Base-by-base conservation (phyloP, 1,140 invertebrate genomes). In the Macrobrachium nipponense region DNA sequence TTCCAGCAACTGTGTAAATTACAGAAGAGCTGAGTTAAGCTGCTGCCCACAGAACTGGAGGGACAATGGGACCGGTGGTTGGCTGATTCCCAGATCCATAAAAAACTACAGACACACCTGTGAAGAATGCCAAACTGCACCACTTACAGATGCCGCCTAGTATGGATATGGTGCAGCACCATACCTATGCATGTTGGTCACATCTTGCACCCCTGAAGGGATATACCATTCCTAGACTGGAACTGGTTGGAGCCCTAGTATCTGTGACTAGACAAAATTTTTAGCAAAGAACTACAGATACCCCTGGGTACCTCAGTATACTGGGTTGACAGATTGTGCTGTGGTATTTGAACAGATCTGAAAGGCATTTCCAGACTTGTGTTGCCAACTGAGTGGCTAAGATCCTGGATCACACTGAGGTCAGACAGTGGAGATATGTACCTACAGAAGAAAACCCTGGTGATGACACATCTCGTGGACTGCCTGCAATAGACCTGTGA, bases 331-430 rank as follows among this genome's bases (percentile, higher is more conserved):
- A 51, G 7, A 51, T 51, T 10, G 51, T 51, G 12, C 51, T 51
- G 51, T 51, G 51, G 51, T 51, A 51, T 10, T 51, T 51, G 51
- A 51, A 51, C 5, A 51, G 51, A 51, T 51, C 7, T 51, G 51
- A 51, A 76, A 61, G 14, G 27, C 20, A 70, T 5, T 89, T 77
- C 62, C 75, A 89, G 15, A 75, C 44, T 15, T 90, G 81, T 83
- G 83, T 89, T 7, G 88, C 83, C 72, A 78, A 89, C 61, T 18
- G 88, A 70, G 66, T 90, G 11, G 89, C 82, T 43, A 86, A 89
- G 80, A 89, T 90, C 59, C 43, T 76, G 58, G 89, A 89, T 58
- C 44, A 76, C 14, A 87, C 82, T 14, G 70, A 84, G 18, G 62
- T 18, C 4, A 20, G 58, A 7, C 61, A 87, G 58, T 89, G 88